These are phyloP conservation scores for Myotis brandtii DNA, from an alignment of 2,113 vertebrate genomes.

Conservation along the genomic window DNA sequence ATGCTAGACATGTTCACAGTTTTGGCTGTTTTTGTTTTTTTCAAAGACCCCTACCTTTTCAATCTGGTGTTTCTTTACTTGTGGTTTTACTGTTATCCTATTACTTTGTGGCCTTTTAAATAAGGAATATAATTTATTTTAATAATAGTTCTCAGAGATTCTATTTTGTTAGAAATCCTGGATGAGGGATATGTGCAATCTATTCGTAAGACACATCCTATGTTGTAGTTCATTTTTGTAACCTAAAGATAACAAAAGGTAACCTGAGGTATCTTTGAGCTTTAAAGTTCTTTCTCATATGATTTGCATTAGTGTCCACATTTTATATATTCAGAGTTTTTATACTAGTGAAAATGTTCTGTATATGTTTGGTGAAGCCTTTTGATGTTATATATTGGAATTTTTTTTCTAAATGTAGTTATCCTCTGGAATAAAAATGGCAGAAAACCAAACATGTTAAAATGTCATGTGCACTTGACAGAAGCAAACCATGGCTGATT, in stretches of 20 bases:
- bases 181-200: slow-evolving; percentile 17
- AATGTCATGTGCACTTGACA: background rate
- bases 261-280: background rate
- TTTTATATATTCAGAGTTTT: slow-evolving; percentile 51
- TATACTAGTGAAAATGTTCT: slow-evolving; percentile 18
- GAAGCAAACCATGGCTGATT: background rate
- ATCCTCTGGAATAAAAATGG: background rate
- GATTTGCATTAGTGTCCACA: slow-evolving; percentile 34
- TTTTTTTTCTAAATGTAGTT: slow-evolving; percentile 57
- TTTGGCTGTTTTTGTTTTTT: slow-evolving; percentile 17
- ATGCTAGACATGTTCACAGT: background rate
- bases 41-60: background rate
- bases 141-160: background rate
- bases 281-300: slow-evolving; percentile 42
- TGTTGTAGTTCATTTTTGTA: slow-evolving; percentile 34
- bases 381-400: slow-evolving; percentile 56
- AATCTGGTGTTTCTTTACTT: background rate
- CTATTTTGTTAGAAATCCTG: background rate
- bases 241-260: background rate
- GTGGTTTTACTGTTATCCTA: background rate
- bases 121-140: slow-evolving; percentile 25
- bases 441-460: slow-evolving; percentile 31
- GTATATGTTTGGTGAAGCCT: slow-evolving; percentile 13
- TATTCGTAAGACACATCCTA: background rate
- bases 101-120: slow-evolving; percentile 15